Evolutionary conservation across 2,113 vertebrate genomes (phyloP).

Genomic region (Epinephelus lanceolatus): DNA sequence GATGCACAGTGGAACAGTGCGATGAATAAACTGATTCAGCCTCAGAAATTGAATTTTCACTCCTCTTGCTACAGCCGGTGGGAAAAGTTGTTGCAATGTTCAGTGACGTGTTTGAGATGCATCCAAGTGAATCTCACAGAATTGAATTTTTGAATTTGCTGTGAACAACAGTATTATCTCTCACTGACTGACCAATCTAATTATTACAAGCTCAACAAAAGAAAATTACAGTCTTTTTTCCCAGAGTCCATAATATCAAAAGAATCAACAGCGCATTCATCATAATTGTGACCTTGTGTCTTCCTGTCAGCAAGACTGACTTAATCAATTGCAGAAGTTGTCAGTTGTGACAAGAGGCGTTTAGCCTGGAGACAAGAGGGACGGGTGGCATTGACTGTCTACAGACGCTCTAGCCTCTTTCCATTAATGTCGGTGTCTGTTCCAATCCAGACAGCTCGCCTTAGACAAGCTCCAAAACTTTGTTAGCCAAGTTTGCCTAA

Average conservation of each 20-base stretch:
- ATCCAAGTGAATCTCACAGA: slow-evolving; percentile 29
- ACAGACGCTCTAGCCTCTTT: slow-evolving; percentile 65
- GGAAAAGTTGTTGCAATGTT: slow-evolving; percentile 44
- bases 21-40: slow-evolving; percentile 65
- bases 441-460: slow-evolving; percentile 59
- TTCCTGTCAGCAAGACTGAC: slow-evolving; percentile 74
- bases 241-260: slow-evolving; percentile 30
- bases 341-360: slow-evolving; percentile 76
- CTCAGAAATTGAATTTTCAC: slow-evolving; percentile 62
- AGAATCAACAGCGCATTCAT: slow-evolving; percentile 72
- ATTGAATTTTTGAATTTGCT: slow-evolving; percentile 1
- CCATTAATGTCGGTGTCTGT: slow-evolving; percentile 70
- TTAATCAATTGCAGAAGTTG: slow-evolving; percentile 81
- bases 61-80: slow-evolving; percentile 33
- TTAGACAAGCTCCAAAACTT: slow-evolving; percentile 67
- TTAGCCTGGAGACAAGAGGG: slow-evolving; percentile 72
- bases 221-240: not conserved
- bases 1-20: slow-evolving; percentile 62
- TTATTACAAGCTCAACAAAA: slow-evolving; percentile 41
- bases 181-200: slow-evolving; percentile 38
- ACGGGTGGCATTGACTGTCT: slow-evolving; percentile 61
- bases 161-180: slow-evolving; percentile 29
- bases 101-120: slow-evolving; percentile 21
- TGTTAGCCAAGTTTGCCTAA: slow-evolving; percentile 66
- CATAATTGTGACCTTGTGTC: slow-evolving; percentile 79